Evolutionary conservation across 2,797 vertebrate species (phyloP).

Genomic region (Gymnothorax javanicus): DNA sequence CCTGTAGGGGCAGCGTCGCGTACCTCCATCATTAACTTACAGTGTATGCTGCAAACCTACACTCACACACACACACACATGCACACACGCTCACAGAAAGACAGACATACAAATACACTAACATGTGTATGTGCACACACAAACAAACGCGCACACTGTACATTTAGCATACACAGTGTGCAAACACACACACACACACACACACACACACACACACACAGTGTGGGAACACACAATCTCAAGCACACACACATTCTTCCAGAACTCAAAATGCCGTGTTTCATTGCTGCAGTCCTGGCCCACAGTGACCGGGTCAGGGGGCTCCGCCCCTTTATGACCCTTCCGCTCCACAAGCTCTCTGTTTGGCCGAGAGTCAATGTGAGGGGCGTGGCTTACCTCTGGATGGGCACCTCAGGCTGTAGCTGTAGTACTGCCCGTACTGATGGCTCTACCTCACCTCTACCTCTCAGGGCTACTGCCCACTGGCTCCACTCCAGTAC

Average conservation of each 20-base stretch:
- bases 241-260: neutral
- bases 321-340: neutral
- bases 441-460: constrained; percentile 1
- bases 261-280: constrained; percentile 2
- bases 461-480: constrained; percentile 10
- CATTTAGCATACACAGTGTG: no score
- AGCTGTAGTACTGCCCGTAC: neutral
- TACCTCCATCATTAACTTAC: neutral
- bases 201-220: neutral
- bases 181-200: neutral
- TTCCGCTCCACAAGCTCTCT: neutral
- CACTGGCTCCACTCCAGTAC: neutral
- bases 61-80: neutral
- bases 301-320: neutral
- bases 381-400: constrained; percentile 10
- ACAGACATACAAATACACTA: neutral
- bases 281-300: neutral
- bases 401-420: neutral
- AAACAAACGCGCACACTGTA: neutral
- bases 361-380: neutral
- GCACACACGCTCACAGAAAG: neutral
- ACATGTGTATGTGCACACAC: neutral
- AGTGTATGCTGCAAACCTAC: neutral
- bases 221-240: neutral
- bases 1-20: neutral